These are phyloP conservation scores for Andrena hattorfiana DNA, from an alignment of 2,888 invertebrate genomes.

Conservation along the genomic window DNA sequence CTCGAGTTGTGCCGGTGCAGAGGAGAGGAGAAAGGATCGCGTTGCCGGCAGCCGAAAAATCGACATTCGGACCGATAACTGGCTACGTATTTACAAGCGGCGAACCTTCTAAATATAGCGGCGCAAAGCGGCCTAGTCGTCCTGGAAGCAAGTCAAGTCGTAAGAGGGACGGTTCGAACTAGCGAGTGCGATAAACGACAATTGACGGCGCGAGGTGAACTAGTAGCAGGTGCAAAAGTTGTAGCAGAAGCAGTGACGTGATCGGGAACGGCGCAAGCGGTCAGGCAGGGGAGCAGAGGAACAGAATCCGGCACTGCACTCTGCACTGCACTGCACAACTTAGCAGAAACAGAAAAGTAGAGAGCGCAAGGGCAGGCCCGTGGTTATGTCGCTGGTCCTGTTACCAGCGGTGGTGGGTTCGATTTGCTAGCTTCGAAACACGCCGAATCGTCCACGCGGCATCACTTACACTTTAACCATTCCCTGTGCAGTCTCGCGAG, in stretches of 20 bases:
- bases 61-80: neutral
- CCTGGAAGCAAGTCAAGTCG: conserved; percentile 3
- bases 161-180: neutral
- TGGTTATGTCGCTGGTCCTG: conserved; percentile 35
- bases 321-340: neutral
- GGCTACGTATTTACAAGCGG: neutral
- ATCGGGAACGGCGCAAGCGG: neutral
- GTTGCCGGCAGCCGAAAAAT: neutral
- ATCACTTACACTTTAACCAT: conserved; percentile 47
- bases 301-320: neutral
- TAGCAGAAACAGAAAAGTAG: too few relatives aligned
- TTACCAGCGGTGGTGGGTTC: conserved; percentile 42
- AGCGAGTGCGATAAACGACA: neutral
- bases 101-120: conserved; percentile 4
- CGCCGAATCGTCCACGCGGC: conserved; percentile 45
- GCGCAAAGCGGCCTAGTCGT: neutral
- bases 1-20: neutral
- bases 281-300: neutral
- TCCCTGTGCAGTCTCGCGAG: conserved; percentile 37
- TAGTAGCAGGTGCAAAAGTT: neutral
- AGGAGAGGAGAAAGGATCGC: neutral
- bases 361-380: conserved; percentile 43
- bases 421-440: conserved; percentile 24
- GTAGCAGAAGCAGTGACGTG: neutral
- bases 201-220: neutral